Evolutionary conservation across 1,140 invertebrate species (phyloP).

Genomic region (Coptotermes formosanus): DNA sequence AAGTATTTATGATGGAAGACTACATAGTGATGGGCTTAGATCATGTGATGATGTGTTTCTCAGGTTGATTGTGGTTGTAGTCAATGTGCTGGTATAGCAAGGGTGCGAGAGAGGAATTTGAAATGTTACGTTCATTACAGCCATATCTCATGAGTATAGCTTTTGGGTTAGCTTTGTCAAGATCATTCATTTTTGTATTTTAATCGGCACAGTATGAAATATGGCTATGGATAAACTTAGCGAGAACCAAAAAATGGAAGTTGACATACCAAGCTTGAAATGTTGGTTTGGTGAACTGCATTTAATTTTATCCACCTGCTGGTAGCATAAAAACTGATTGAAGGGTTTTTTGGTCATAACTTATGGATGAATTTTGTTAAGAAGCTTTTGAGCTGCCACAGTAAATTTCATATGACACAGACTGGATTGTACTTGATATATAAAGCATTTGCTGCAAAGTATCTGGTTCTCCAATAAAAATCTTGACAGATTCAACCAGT

Average conservation of each 20-base stretch:
- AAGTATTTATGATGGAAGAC: neutral
- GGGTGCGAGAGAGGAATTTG: slow-evolving; percentile 27
- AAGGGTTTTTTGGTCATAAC: neutral
- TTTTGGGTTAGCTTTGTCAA: slow-evolving; percentile 20
- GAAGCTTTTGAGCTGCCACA: neutral
- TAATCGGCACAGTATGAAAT: slow-evolving; percentile 9
- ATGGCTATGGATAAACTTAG: neutral
- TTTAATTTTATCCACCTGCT: neutral
- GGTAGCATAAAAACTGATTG: neutral
- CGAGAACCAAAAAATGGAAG: neutral
- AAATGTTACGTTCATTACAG: slow-evolving; percentile 29
- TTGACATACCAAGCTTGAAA: neutral
- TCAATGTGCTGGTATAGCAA: slow-evolving; percentile 11
- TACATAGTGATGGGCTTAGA: neutral
- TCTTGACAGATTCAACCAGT: neutral
- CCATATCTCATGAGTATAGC: slow-evolving; percentile 14
- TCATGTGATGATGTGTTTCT: slow-evolving; percentile 16
- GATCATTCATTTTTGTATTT: neutral
- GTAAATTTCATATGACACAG: neutral
- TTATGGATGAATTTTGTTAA: neutral
- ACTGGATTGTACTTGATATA: neutral
- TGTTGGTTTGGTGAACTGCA: neutral
- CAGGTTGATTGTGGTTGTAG: slow-evolving; percentile 23
- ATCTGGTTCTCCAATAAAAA: neutral
- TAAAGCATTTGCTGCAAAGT: neutral